Evolutionary conservation across 2,113 vertebrate genomes (phyloP).

Genomic region (human (Homo sapiens)): DNA sequence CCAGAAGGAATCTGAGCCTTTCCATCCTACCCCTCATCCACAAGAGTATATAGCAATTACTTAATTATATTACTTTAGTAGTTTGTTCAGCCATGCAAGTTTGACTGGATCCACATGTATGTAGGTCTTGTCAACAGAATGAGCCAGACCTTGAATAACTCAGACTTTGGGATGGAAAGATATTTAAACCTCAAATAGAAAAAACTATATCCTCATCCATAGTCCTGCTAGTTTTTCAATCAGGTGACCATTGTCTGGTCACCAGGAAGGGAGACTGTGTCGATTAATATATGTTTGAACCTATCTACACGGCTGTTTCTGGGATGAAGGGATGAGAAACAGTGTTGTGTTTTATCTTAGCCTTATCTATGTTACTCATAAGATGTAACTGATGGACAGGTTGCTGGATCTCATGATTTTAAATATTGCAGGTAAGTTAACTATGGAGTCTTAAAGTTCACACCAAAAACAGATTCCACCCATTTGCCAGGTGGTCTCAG

Average conservation of each 20-base stretch:
- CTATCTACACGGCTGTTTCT: slow-evolving; percentile 28
- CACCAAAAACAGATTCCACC: neutral
- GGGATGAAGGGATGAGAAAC: neutral
- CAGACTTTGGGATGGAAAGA: slow-evolving; percentile 13
- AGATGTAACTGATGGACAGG: neutral
- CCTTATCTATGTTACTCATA: neutral
- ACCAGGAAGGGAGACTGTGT: neutral
- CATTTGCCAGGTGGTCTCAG: neutral
- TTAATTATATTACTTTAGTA: slow-evolving; percentile 23
- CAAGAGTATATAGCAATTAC: slow-evolving; percentile 22
- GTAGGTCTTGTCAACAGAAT: slow-evolving; percentile 25
- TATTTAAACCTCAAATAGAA: slow-evolving; percentile 46
- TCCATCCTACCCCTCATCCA: neutral
- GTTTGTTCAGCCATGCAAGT: slow-evolving; percentile 33
- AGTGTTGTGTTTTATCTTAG: neutral
- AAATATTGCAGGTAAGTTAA: neutral
- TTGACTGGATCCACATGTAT: neutral
- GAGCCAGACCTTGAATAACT: slow-evolving; percentile 50
- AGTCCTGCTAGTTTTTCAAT: slow-evolving; percentile 16
- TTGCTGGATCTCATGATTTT: neutral
- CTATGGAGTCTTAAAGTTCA: neutral
- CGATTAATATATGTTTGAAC: neutral
- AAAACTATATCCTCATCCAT: neutral
- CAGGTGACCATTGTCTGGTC: neutral
- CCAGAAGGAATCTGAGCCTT: neutral